phyloP scores from a whole-genome alignment of 1,140 invertebrate species.

The Copidosoma floridanum region DNA sequence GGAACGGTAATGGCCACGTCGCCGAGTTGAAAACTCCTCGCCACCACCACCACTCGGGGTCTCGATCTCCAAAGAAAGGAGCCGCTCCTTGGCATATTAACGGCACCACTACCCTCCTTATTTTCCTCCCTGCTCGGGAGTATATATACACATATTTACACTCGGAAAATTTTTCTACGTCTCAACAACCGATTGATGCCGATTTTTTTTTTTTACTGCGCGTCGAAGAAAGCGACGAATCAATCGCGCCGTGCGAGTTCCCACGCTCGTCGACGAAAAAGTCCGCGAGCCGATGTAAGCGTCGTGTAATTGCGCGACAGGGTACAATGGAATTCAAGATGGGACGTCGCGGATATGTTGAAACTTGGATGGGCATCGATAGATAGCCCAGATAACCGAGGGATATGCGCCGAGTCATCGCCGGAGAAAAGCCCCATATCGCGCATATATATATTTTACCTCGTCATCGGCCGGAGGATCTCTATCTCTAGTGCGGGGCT shows the following conservation, averaged over 20 bases:
- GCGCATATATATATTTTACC: slow-evolving; percentile 7
- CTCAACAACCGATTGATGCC: too few relatives aligned
- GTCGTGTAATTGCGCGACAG: slow-evolving; percentile 45
- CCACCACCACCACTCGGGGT: neutral
- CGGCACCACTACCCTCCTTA: neutral
- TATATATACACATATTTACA: slow-evolving; percentile 16
- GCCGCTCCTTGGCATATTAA: slow-evolving; percentile 8
- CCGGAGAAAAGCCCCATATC: too few relatives aligned
- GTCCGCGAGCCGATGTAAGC: neutral
- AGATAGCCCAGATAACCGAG: slow-evolving; percentile 24
- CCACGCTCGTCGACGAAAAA: too few relatives aligned
- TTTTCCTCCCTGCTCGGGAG: too few relatives aligned
- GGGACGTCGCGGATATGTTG: slow-evolving; percentile 32
- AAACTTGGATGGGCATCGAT: slow-evolving; percentile 32
- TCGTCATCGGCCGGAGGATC: slow-evolving; percentile 13
- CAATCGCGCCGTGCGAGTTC: neutral
- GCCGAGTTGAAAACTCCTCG: slow-evolving; percentile 22
- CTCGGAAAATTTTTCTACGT: slow-evolving; percentile 14
- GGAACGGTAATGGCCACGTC: slow-evolving; percentile 45
- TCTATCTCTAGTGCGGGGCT: too few relatives aligned
- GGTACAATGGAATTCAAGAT: slow-evolving; percentile 45
- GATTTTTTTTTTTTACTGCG: neutral
- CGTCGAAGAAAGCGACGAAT: neutral
- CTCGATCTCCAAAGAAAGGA: slow-evolving; percentile 21
- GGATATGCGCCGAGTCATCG: slow-evolving; percentile 22